These are phyloP conservation scores for Embiotoca jacksoni DNA, from an alignment of 2,113 vertebrate species.

Conservation along the genomic window DNA sequence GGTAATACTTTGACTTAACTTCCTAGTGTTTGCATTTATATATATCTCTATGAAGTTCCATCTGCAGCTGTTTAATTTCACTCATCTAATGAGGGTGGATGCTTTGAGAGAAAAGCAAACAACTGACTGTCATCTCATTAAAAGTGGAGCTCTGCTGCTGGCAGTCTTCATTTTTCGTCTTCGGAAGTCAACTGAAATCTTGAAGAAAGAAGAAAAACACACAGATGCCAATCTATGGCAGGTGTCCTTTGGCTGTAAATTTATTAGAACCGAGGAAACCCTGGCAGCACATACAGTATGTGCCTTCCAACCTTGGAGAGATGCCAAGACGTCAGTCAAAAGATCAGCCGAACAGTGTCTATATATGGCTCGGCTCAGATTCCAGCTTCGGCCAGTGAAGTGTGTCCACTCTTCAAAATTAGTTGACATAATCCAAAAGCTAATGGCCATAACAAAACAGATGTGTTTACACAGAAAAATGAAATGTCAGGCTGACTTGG, in stretches of 20 bases:
- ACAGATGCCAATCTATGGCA: constrained; percentile 47
- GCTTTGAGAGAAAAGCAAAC: background rate
- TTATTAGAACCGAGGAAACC: constrained; percentile 16
- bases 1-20: background rate
- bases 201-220: background rate
- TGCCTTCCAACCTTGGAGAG: constrained; percentile 48
- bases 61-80: background rate
- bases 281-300: constrained; percentile 9
- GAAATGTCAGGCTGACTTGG: background rate
- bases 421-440: constrained; percentile 35
- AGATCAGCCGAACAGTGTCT: constrained; percentile 45
- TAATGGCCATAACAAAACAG: constrained; percentile 3
- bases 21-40: too few relatives aligned
- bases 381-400: constrained; percentile 5
- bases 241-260: constrained; percentile 34
- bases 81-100: background rate
- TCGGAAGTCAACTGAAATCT: constrained; percentile 35
- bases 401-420: background rate
- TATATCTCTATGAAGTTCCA: background rate
- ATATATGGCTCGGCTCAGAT: constrained; percentile 59
- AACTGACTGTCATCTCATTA: background rate
- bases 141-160: background rate
- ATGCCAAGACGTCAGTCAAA: constrained; percentile 49
- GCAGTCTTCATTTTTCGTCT: constrained; percentile 1
- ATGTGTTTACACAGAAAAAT: background rate